Evolutionary conservation across 2,888 invertebrate species (phyloP).

Genomic region (Iphiclides podalirius): DNA sequence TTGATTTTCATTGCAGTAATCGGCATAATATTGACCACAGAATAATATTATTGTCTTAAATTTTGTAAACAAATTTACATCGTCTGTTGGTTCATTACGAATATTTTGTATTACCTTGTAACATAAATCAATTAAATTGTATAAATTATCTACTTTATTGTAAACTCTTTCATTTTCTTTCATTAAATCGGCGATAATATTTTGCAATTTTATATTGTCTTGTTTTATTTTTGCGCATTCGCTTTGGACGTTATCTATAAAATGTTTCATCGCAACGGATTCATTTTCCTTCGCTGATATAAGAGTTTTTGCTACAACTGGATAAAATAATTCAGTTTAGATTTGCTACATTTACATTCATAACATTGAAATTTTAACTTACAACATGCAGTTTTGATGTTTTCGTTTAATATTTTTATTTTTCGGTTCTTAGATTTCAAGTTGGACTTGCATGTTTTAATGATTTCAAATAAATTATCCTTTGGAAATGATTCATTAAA

Average conservation of each 20-base stretch:
- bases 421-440: constrained; percentile 40
- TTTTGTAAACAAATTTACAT: constrained; percentile 35
- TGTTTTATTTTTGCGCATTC: constrained; percentile 39
- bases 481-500: constrained; percentile 13
- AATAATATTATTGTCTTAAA: constrained; percentile 44
- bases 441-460: constrained; percentile 38
- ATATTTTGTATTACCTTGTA: constrained; percentile 47
- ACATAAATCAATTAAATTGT: constrained; percentile 45
- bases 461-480: constrained; percentile 32
- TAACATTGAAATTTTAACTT: constrained; percentile 31
- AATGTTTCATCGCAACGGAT: constrained; percentile 35
- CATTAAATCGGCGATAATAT: constrained; percentile 34
- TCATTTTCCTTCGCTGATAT: constrained; percentile 45
- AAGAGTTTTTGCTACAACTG: constrained; percentile 48
- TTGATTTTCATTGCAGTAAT: constrained; percentile 43
- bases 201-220: constrained; percentile 34
- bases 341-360: not conserved
- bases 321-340: constrained; percentile 25
- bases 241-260: constrained; percentile 37
- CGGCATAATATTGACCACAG: constrained; percentile 51
- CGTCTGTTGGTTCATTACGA: constrained; percentile 30
- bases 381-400: constrained; percentile 50
- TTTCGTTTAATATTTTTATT: constrained; percentile 42
- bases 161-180: constrained; percentile 39
- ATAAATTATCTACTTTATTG: constrained; percentile 39